Base-by-base conservation (phyloP, 2,888 invertebrate species). In the Thereva unica region DNA sequence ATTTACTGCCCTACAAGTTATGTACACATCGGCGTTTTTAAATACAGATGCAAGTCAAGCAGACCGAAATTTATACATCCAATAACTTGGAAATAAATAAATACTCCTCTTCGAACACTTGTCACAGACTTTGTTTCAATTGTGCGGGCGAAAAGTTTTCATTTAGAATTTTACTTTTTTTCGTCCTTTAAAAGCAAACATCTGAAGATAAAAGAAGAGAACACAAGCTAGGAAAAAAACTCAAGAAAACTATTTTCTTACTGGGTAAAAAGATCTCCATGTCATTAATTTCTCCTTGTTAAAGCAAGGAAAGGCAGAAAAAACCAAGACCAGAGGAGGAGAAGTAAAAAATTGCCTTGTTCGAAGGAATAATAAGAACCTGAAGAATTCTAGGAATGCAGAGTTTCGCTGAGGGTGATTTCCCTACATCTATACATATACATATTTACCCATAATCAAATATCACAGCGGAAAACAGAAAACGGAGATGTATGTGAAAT, bases 301-400 rank as follows among this genome's bases (percentile, higher is more conserved):
- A 68, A 68, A 66, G 37, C 55, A 66, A 52, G 40, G 55, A 61
- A 56, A 40, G 9, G 50, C 47, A 63, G 56, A 64, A 68, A 54
- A 63, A 66, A 38, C n/a, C 44, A 38, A 9, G 52, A 56, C 49
- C 55, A 54, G 35, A 57, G 42, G 44, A 53, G 67, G 67, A 54
- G 52, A 59, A 41, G 65, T 69, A 67, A 69, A 69, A 69, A 69
- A 69, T 69, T 65, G 69, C 69, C 64, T 64, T 61, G 64, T 69
- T 69, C 69, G 67, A 65, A 55, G 67, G 69, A 69, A 69, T 69
- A 69, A 69, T 69, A 69, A 69, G 69, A 69, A 65, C 67, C 67
- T 69, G 64, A 67, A 69, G 66, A 69, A 69, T 69, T 50, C 61
- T 64, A 52, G 49, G 69, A 69, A 69, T 69, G 59, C 52, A 12